Evolutionary conservation across 64 coral and sea anemone genomes (phyloP).

Genomic region (Actinia equina): DNA sequence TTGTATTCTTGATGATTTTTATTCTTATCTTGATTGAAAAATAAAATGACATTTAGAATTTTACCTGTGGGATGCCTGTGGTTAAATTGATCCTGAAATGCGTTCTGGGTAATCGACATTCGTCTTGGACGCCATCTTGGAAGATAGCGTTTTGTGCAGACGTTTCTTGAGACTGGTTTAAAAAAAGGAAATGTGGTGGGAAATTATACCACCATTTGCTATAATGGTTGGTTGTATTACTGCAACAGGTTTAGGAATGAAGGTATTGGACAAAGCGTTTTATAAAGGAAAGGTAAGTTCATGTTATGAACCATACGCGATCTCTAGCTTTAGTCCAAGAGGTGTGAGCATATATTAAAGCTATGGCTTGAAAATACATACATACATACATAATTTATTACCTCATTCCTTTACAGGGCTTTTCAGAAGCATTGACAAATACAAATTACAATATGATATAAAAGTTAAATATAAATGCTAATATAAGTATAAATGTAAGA

Average conservation of each 20-base stretch:
- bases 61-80: slow-evolving; percentile 3
- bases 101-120: background rate
- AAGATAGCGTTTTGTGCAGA: background rate
- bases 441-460: too few species aligned
- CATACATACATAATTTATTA: too few species aligned
- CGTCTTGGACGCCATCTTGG: slow-evolving; percentile 36
- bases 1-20: too few species aligned
- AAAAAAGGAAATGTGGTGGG: slow-evolving; percentile 63
- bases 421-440: too few species aligned
- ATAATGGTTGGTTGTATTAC: slow-evolving; percentile 66
- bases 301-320: too few species aligned
- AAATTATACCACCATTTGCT: slow-evolving; percentile 61
- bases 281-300: slow-evolving; percentile 60
- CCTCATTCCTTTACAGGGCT: too few species aligned
- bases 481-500: too few species aligned
- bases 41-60: background rate
- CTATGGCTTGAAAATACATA: too few species aligned
- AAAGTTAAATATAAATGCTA: too few species aligned
- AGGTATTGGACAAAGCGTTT: slow-evolving; percentile 58
- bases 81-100: background rate
- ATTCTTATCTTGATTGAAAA: too few species aligned
- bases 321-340: too few species aligned
- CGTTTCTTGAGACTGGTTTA: background rate
- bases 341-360: too few species aligned
- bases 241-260: slow-evolving; percentile 59